Percentiles rank a stretch among this genome's conserved stretches.
Evolutionary conservation across 2,888 invertebrate species (phyloP).

Genomic region (Escarpia spicata): DNA sequence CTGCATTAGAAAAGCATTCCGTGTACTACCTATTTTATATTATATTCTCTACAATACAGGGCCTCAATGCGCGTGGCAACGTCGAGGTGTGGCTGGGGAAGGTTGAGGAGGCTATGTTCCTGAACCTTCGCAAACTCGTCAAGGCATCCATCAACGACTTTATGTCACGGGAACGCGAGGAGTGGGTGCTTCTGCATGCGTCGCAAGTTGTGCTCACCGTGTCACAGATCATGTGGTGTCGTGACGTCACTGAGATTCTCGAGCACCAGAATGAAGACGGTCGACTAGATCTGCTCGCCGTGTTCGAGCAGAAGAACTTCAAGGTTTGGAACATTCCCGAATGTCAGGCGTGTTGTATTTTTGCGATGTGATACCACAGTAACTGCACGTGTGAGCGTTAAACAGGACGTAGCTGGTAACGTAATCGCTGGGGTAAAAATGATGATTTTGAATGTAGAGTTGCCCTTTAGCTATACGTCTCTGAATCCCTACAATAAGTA

Average conservation of each 20-base stretch:
- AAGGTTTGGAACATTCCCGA: conserved; percentile 59
- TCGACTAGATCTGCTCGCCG: conserved; percentile 72
- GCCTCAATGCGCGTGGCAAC: conserved; percentile 75
- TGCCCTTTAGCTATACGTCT: background rate
- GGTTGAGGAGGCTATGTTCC: conserved; percentile 90
- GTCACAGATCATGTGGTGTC: conserved; percentile 90
- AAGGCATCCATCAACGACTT: conserved; percentile 79
- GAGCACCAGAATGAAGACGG: conserved; percentile 70
- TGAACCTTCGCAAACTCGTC: conserved; percentile 80
- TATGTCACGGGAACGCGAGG: conserved; percentile 72
- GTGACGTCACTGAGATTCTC: conserved; percentile 80
- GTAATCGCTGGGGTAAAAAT: background rate
- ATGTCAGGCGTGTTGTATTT: background rate
- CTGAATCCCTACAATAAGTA: background rate
- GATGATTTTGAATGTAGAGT: background rate
- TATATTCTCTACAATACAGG: conserved; percentile 44
- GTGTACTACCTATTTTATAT: background rate
- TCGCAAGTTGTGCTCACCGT: conserved; percentile 85
- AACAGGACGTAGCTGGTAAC: background rate
- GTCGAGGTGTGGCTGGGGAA: conserved; percentile 92
- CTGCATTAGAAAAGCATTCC: background rate
- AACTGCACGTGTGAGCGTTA: background rate
- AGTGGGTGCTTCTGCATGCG: conserved; percentile 80
- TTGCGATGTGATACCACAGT: background rate
- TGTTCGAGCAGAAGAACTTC: conserved; percentile 78